Evolutionary conservation across 2,113 vertebrate genomes (phyloP).

Genomic region (Garra rufa): DNA sequence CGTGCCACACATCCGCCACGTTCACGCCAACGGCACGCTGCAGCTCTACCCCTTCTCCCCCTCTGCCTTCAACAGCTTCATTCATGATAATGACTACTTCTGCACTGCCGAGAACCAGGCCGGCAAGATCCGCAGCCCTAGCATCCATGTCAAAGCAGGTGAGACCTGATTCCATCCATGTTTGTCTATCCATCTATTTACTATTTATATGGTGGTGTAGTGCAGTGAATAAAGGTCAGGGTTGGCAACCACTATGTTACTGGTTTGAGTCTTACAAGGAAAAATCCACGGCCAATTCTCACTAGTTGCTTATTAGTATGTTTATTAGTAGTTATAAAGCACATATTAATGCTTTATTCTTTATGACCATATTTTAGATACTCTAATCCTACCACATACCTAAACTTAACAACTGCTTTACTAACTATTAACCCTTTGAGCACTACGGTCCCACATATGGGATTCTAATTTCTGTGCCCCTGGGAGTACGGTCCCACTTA

Average conservation of each 20-base stretch:
- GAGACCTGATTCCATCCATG: conserved; percentile 48
- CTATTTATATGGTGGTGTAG: neutral
- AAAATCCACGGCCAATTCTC: no score
- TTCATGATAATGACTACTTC: conserved; percentile 99
- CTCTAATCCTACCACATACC: no score
- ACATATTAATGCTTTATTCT: neutral
- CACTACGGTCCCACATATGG: no score
- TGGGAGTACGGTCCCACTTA: no score
- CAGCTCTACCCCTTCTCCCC: conserved; percentile 98
- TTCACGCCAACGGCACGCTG: conserved; percentile 97
- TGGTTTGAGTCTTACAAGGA: neutral
- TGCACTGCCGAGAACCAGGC: conserved; percentile 97
- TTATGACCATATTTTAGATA: no score
- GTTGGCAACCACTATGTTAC: neutral
- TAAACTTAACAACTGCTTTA: no score
- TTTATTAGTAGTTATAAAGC: neutral
- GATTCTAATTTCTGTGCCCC: no score
- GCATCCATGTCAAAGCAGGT: conserved; percentile 98
- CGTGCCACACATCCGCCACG: conserved; percentile 97
- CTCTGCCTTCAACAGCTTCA: conserved; percentile 99
- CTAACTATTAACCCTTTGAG: no score
- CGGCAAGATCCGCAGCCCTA: conserved; percentile 97
- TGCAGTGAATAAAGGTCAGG: neutral
- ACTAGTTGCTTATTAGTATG: no score
- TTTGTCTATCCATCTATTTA: neutral